Base-by-base conservation (phyloP, 2,113 vertebrate species). In the Paralichthys olivaceus region DNA sequence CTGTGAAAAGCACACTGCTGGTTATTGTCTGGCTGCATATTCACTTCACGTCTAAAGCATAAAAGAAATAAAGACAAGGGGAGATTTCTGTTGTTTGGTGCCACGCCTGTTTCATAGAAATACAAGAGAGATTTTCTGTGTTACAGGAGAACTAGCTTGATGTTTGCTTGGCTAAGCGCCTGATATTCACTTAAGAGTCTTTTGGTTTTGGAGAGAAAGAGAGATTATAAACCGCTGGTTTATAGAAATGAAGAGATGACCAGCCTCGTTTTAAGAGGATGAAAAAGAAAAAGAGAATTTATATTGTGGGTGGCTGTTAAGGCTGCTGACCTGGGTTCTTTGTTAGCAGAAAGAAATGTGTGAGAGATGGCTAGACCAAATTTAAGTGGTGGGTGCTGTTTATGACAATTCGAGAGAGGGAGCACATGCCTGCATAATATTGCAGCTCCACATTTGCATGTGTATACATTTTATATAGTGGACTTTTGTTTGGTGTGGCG, bases 351-450 rank as follows among this genome's bases (percentile, higher is more conserved):
- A 6, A 47, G 59, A 69, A 28, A 51, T 2, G 17, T 23, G 20
- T 1, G 49, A 58, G 57, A 29, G 67, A 20, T 28, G 1, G 0
- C 7, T 25, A 51, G 61, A 34, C 23, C 0, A 3, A 6, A 53
- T 34, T 54, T 60, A 40, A 14, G 57, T 5, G 8, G 63, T n/a
- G 78, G 25, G 59, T 1, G 56, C 28, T 68, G 49, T 79, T 72
- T 22, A 47, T 66, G 79, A 58, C 51, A 20, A 20, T 8, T 34
- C 0, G 22, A 57, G 40, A 5, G 23, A 55, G 25, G 5, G 11
- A 51, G 17, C 29, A 61, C 64, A 79, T 80, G 47, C 76, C 76
- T 83, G 79, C 75, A 87, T 85, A 75, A 77, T 57, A 45, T 11
- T 76, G 37, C 1, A 11, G 28, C 15, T 49, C 25, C 19, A 20